These are phyloP conservation scores for Noctua fimbriata DNA, from an alignment of 2,888 invertebrate species.

Conservation along the genomic window DNA sequence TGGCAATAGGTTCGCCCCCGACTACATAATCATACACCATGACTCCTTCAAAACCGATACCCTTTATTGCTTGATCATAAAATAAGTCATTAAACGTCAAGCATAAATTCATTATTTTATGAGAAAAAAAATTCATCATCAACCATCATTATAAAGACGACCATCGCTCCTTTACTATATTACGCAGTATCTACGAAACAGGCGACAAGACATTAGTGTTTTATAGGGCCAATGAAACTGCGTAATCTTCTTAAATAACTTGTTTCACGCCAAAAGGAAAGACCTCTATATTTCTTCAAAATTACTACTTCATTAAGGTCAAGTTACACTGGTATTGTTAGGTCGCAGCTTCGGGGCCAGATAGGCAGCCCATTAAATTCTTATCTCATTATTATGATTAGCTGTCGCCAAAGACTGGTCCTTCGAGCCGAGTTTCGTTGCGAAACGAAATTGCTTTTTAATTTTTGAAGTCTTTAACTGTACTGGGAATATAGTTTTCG, in stretches of 20 bases:
- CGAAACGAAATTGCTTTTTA: conserved; percentile 65
- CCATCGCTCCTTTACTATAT: conserved; percentile 37
- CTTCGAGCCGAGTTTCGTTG: conserved; percentile 60
- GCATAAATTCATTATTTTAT: not conserved
- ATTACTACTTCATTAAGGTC: conserved; percentile 56
- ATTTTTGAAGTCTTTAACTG: conserved; percentile 69
- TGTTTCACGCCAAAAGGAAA: conserved; percentile 55
- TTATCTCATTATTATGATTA: conserved; percentile 76
- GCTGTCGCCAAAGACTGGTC: conserved; percentile 65
- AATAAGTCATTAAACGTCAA: conserved; percentile 3
- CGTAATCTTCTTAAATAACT: conserved; percentile 68
- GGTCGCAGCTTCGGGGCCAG: conserved; percentile 58
- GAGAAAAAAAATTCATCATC: conserved; percentile 5
- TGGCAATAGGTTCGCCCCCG: too few species aligned
- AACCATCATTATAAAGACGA: conserved; percentile 27
- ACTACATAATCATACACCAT: not conserved
- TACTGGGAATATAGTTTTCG: conserved; percentile 26
- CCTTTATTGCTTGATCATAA: not conserved
- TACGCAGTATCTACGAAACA: conserved; percentile 56
- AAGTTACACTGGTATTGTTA: conserved; percentile 60
- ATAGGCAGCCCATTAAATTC: conserved; percentile 73
- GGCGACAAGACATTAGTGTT: conserved; percentile 61
- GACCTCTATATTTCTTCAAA: conserved; percentile 48
- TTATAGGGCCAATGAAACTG: conserved; percentile 61
- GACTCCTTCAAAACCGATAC: not conserved